Conservation (phyloP, 2,888 invertebrate genomes). For the Ypsolopha sequella region DNA sequence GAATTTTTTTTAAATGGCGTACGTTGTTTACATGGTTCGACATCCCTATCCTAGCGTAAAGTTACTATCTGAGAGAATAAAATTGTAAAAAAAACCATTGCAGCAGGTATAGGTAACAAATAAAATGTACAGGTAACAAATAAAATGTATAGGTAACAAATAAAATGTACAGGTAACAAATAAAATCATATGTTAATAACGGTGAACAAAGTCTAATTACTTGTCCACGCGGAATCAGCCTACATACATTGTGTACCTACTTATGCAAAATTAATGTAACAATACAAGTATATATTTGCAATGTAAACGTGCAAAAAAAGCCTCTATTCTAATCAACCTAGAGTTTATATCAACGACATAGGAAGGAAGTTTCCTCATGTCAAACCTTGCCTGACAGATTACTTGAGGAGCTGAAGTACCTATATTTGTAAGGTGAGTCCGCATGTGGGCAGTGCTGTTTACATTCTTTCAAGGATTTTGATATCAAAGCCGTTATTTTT, state of each 20-base stretch:
- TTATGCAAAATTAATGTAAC: conserved; percentile 10
- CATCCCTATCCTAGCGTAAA: too few relatives aligned
- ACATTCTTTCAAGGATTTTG: neutral
- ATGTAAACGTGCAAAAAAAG: conserved; percentile 9
- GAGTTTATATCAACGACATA: neutral
- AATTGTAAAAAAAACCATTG: too few relatives aligned
- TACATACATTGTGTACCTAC: conserved; percentile 10
- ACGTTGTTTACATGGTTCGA: neutral
- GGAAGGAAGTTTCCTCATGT: neutral
- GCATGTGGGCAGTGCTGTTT: neutral
- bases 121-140: too few relatives aligned
- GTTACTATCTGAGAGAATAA: neutral
- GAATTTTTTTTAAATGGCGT: neutral
- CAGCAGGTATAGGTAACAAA: too few relatives aligned
- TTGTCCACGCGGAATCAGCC: conserved; percentile 36
- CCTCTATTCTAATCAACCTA: neutral
- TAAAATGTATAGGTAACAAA: neutral
- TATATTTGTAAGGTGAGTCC: neutral
- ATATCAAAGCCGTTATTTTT: neutral
- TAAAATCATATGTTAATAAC: neutral
- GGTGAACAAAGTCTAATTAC: neutral
- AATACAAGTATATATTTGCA: conserved; percentile 10
- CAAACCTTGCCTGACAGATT: neutral
- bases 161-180: neutral
- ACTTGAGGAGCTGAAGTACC: neutral